Evolutionary conservation across 2,797 vertebrate genomes (phyloP).

Genomic region (Enteromius mattozi): DNA sequence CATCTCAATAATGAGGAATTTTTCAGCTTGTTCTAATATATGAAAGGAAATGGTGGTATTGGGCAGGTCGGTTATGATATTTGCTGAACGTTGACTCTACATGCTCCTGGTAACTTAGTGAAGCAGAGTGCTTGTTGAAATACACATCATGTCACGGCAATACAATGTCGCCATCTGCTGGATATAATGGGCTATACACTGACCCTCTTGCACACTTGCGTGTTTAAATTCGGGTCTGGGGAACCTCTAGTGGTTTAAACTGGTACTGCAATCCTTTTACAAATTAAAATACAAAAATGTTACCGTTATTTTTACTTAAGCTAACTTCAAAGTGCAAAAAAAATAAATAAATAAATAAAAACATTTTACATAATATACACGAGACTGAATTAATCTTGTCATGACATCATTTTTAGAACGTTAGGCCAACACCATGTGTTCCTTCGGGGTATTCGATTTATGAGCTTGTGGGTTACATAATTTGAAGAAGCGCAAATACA

Average conservation of each 20-base stretch:
- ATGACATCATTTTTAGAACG: too few species aligned
- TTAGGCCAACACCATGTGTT: neutral
- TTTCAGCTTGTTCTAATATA: neutral
- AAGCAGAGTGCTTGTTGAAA: neutral
- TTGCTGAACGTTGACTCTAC: neutral
- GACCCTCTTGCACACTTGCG: too few species aligned
- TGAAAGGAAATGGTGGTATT: neutral
- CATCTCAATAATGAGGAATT: neutral
- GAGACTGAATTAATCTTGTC: too few species aligned
- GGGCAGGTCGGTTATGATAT: neutral
- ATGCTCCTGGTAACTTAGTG: too few species aligned
- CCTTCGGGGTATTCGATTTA: neutral
- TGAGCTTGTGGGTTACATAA: neutral
- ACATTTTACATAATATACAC: neutral
- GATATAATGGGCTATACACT: slow-evolving; percentile 3
- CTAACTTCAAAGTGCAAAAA: neutral
- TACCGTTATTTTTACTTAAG: too few species aligned
- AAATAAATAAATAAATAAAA: too few species aligned
- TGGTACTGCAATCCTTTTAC: neutral
- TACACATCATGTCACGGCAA: neutral
- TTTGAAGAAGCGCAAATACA: neutral
- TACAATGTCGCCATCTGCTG: slow-evolving; percentile 22
- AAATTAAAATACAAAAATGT: neutral
- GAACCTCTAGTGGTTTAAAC: neutral
- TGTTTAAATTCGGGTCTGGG: neutral